Conservation (phyloP, 2,888 invertebrate species). For the Harmothoe impar region DNA sequence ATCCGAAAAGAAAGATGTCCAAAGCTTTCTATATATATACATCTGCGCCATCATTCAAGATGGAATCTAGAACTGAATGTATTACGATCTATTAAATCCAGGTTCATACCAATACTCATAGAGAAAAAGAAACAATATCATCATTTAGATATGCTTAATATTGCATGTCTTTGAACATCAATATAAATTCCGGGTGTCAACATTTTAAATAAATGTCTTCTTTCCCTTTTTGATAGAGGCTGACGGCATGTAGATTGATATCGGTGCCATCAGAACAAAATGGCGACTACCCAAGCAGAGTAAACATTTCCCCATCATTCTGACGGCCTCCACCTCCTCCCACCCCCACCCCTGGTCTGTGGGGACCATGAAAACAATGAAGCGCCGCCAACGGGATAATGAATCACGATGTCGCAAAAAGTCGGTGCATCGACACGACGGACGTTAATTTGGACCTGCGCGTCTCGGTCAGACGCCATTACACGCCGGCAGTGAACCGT, state of each 20-base stretch:
- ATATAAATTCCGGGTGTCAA: no score
- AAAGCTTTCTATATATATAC: no score
- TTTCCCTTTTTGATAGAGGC: no score
- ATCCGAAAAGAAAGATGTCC: no score
- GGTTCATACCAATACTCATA: no score
- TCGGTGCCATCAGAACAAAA: neutral
- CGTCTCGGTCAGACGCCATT: constrained; percentile 31
- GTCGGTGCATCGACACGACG: constrained; percentile 33
- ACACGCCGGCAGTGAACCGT: neutral
- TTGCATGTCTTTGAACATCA: no score
- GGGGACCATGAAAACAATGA: constrained; percentile 35
- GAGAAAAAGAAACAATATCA: no score
- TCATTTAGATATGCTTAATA: no score
- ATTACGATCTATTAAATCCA: no score
- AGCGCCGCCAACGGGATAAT: neutral
- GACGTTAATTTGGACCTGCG: constrained; percentile 30
- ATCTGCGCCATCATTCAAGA: no score
- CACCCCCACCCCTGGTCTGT: neutral
- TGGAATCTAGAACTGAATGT: no score
- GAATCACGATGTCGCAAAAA: constrained; percentile 48
- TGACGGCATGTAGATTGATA: neutral
- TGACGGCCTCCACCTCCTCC: neutral
- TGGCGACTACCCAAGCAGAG: neutral
- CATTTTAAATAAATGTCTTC: no score
- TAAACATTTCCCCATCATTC: neutral